A percentile compares a stretch with the other conserved stretches of the same genome.
These are phyloP conservation scores for Sebastes hopkinsi DNA, from an alignment of 2,797 vertebrate genomes.

Conservation along the genomic window DNA sequence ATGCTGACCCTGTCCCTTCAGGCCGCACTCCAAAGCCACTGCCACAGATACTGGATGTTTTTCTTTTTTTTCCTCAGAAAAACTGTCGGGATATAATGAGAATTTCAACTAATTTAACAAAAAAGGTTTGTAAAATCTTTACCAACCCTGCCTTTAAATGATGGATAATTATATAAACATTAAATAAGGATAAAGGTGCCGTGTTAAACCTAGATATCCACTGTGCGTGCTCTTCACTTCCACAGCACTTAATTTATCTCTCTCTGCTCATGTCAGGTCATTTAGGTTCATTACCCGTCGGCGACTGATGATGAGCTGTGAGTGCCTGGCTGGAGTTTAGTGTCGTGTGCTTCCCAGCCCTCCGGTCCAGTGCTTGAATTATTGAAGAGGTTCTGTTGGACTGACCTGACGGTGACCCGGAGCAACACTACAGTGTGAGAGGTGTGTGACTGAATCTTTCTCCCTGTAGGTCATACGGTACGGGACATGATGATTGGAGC, in stretches of 20 bases:
- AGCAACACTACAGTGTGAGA: conserved; percentile 21
- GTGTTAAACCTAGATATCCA: conserved; percentile 7
- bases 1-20: too few species aligned
- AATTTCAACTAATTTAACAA: too few species aligned
- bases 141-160: too few species aligned
- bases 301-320: conserved; percentile 54
- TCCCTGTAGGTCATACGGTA: conserved; percentile 13
- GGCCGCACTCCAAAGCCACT: too few species aligned
- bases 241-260: conserved; percentile 42
- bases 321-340: conserved; percentile 51
- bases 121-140: too few species aligned
- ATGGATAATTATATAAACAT: neutral
- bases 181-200: neutral
- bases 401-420: conserved; percentile 57
- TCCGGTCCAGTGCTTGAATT: conserved; percentile 56
- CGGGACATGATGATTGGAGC: conserved; percentile 27
- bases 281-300: conserved; percentile 55
- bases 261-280: conserved; percentile 63
- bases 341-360: conserved; percentile 38
- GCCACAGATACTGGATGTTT: too few species aligned
- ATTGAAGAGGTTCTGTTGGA: conserved; percentile 60
- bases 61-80: too few species aligned
- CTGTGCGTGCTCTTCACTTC: conserved; percentile 2
- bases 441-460: conserved; percentile 25
- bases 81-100: too few species aligned